phyloP scores from a whole-genome alignment of 2,113 vertebrate genomes.

The Ranitomeya imitator region DNA sequence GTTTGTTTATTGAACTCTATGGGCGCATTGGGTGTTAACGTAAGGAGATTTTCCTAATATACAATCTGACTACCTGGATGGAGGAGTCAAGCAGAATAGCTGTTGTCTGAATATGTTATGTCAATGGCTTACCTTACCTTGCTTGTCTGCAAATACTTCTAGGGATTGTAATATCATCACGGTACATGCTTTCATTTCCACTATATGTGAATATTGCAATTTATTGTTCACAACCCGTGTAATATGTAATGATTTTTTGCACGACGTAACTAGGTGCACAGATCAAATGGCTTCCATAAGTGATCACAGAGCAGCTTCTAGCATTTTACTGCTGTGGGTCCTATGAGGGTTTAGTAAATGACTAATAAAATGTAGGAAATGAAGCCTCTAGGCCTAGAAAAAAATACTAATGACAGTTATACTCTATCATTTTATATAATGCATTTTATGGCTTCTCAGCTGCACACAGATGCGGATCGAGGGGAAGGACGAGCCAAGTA shows the following conservation, averaged over 20 bases:
- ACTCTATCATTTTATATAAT: not conserved
- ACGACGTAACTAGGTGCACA: not conserved
- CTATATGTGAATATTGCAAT: not conserved
- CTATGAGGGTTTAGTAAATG: not conserved
- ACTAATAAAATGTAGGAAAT: not conserved
- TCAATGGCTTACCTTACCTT: not conserved
- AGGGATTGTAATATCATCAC: not conserved
- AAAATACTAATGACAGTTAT: not conserved
- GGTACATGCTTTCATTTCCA: not conserved
- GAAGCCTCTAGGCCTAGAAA: not conserved
- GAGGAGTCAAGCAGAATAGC: not conserved
- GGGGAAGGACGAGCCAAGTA: slow-evolving; percentile 88
- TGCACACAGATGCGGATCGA: slow-evolving; percentile 89
- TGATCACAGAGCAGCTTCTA: not conserved
- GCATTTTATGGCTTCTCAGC: slow-evolving; percentile 66
- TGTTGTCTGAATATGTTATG: not conserved
- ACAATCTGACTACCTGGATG: not conserved
- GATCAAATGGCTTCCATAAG: not conserved
- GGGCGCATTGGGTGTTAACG: no score
- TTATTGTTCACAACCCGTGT: not conserved
- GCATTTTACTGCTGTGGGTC: not conserved
- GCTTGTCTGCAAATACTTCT: not conserved
- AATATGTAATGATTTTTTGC: not conserved
- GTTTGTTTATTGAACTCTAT: not conserved
- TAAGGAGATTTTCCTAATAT: not conserved